These are phyloP conservation scores for Falco concolor DNA, from an alignment of 2,797 vertebrate species.

Conservation along the genomic window DNA sequence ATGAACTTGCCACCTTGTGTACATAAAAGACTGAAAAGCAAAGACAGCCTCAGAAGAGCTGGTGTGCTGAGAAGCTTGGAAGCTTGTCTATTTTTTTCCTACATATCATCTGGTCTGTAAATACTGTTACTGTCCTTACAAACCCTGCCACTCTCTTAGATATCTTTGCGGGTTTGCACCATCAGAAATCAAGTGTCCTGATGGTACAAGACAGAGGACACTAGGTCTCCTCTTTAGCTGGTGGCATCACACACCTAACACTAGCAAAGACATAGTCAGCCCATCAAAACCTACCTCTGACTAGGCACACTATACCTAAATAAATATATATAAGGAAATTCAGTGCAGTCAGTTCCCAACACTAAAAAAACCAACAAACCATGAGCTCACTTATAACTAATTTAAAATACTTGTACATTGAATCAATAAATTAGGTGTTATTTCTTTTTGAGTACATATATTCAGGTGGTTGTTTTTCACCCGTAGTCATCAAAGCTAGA, in stretches of 20 bases:
- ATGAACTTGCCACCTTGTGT: neutral
- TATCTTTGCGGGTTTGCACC: accelerated
- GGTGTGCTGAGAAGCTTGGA: neutral
- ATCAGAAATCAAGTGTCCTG: neutral
- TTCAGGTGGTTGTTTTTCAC: neutral
- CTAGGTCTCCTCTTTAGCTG: neutral
- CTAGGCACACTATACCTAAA: neutral
- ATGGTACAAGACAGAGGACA: neutral
- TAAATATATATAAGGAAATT: neutral
- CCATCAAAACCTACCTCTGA: neutral
- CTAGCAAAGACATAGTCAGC: neutral
- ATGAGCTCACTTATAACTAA: neutral
- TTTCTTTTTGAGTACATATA: neutral
- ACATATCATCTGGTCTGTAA: neutral
- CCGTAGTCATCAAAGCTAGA: neutral
- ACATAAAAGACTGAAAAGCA: neutral
- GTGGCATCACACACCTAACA: neutral
- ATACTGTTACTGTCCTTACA: neutral
- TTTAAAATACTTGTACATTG: neutral
- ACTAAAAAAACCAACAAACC: neutral
- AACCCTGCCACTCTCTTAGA: neutral
- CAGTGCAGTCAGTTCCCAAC: neutral
- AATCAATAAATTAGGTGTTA: neutral
- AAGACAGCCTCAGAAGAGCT: neutral
- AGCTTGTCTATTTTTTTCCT: neutral